These are phyloP conservation scores for Charaxes varanes DNA, from an alignment of 1,140 invertebrate species.

Conservation along the genomic window DNA sequence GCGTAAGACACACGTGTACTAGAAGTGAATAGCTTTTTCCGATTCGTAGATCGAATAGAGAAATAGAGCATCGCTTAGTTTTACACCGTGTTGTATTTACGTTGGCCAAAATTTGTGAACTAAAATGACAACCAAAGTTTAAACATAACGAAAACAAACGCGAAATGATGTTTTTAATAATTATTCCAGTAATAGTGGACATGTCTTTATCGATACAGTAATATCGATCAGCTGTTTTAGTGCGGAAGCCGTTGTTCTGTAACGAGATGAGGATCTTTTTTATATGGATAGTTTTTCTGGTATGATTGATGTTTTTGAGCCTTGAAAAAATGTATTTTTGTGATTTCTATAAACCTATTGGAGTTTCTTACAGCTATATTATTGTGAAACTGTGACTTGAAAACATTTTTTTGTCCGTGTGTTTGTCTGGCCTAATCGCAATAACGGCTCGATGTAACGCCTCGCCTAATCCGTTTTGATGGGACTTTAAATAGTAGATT, in stretches of 20 bases:
- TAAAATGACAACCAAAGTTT: slow-evolving; percentile 18
- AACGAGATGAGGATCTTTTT: slow-evolving; percentile 59
- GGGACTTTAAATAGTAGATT: no score
- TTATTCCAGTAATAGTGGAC: slow-evolving; percentile 57
- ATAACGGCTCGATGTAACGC: no score
- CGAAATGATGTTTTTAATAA: slow-evolving; percentile 54
- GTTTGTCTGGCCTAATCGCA: no score
- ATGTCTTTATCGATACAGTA: slow-evolving; percentile 69
- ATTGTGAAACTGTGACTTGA: no score
- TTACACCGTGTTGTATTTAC: slow-evolving; percentile 40
- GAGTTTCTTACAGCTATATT: no score
- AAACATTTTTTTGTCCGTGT: no score
- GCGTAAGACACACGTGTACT: slow-evolving; percentile 63
- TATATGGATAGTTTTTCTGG: slow-evolving; percentile 57
- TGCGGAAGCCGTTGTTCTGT: slow-evolving; percentile 34
- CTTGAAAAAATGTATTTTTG: no score
- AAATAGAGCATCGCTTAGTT: slow-evolving; percentile 62
- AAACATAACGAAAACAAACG: slow-evolving; percentile 19
- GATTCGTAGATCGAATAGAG: slow-evolving; percentile 43
- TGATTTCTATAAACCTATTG: no score
- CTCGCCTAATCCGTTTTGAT: no score
- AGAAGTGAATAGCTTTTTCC: slow-evolving; percentile 62
- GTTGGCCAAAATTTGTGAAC: slow-evolving; percentile 21
- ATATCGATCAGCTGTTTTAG: slow-evolving; percentile 35
- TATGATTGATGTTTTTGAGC: slow-evolving; percentile 29